Conservation (phyloP, 1,140 invertebrate genomes). For the Micrasema longulum region DNA sequence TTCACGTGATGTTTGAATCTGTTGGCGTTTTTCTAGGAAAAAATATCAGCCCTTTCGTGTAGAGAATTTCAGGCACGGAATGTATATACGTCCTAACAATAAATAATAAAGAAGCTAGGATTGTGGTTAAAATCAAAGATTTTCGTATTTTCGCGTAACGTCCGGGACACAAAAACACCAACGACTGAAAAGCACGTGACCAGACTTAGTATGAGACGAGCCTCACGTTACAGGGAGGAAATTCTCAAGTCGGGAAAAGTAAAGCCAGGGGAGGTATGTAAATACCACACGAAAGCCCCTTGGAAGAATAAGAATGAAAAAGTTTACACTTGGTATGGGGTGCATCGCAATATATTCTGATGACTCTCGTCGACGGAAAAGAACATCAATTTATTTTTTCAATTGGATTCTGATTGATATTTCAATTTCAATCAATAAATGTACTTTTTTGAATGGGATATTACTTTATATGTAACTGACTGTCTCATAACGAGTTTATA, state of each 20-base stretch:
- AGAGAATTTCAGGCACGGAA: constrained; percentile 33
- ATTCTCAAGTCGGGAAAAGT: constrained; percentile 25
- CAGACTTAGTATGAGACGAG: constrained; percentile 35
- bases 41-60: constrained; percentile 6
- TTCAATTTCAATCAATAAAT: constrained; percentile 18
- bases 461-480: too few species aligned
- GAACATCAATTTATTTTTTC: constrained; percentile 35
- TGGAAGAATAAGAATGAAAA: constrained; percentile 28
- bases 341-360: constrained; percentile 20
- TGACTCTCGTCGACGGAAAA: constrained; percentile 1
- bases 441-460: too few species aligned
- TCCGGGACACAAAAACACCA: constrained; percentile 34
- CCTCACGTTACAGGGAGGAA: constrained; percentile 7
- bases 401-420: constrained; percentile 15
- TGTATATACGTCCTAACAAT: constrained; percentile 29
- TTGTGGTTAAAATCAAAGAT: constrained; percentile 47
- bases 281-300: constrained; percentile 28
- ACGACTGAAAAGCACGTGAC: constrained; percentile 42
- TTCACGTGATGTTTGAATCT: too few species aligned
- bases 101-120: constrained; percentile 41
- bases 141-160: constrained; percentile 22
- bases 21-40: too few species aligned
- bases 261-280: constrained; percentile 30
- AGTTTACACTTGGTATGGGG: constrained; percentile 7
- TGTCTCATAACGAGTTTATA: too few species aligned